A percentile compares a stretch with the other conserved stretches of the same genome.
Evolutionary conservation across 2,888 invertebrate genomes (phyloP).

Genomic region (Allacma fusca): DNA sequence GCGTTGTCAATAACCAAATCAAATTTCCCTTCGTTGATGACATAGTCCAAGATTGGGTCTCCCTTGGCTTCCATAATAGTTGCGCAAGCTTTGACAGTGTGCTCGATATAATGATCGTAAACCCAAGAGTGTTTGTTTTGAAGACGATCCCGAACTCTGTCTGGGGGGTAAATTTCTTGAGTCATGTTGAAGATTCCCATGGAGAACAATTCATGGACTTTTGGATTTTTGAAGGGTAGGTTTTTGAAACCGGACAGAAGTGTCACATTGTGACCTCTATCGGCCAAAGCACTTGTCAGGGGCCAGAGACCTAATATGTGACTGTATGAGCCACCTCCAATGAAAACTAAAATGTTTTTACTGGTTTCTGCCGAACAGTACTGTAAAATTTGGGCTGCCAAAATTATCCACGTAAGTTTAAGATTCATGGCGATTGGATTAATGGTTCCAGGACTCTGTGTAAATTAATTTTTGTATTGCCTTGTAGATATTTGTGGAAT

Average conservation of each 20-base stretch:
- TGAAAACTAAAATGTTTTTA: slow-evolving; percentile 35
- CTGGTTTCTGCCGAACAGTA: too few species aligned
- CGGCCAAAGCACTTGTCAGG: slow-evolving; percentile 25
- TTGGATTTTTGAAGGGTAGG: slow-evolving; percentile 6
- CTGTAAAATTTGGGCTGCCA: too few species aligned
- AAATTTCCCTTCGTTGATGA: slow-evolving; percentile 36
- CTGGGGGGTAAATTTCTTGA: background rate
- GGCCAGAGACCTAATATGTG: slow-evolving; percentile 40
- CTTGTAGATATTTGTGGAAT: too few species aligned
- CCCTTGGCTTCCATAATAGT: slow-evolving; percentile 21
- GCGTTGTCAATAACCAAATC: slow-evolving; percentile 50
- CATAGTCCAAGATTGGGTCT: slow-evolving; percentile 20
- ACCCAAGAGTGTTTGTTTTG: slow-evolving; percentile 16
- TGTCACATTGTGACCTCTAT: slow-evolving; percentile 38
- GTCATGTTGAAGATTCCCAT: slow-evolving; percentile 27
- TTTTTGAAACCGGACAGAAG: slow-evolving; percentile 7
- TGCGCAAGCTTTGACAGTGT: slow-evolving; percentile 41
- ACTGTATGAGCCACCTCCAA: slow-evolving; percentile 24
- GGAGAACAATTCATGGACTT: slow-evolving; percentile 41
- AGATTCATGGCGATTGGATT: too few species aligned
- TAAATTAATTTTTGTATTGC: too few species aligned
- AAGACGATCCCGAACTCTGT: slow-evolving; percentile 30
- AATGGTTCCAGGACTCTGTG: too few species aligned
- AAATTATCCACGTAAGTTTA: too few species aligned
- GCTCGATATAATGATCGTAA: slow-evolving; percentile 34